Base-by-base conservation (phyloP, 2,888 invertebrate genomes). In the Perithous albicinctus region DNA sequence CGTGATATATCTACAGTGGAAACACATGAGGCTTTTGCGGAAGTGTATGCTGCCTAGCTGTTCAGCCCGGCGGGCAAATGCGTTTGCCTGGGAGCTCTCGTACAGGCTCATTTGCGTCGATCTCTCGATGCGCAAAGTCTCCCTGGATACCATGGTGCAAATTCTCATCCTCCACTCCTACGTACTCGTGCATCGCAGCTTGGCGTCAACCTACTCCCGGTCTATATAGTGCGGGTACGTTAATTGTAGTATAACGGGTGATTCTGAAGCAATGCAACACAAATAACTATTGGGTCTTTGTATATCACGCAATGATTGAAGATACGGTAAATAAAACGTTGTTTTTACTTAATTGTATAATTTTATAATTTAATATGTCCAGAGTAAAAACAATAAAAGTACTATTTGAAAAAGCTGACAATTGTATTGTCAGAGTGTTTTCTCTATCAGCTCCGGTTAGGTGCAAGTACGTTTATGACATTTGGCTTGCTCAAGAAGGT, bases 51-150 rank as follows among this genome's bases (percentile, higher is more conserved):
- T 26, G 54, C 26, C 8, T 23, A 8, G 32, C 43, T 64, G 51
- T 54, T 74, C 69, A 18, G 32, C 63, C 61, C 51, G 35, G 35
- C 43, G 54, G 41, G 74, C 69, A 63, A 74, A 69, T 15, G 78
- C 64, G 56, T 81, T 70, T 78, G 69, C 69, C 74, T 48, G 46
- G 48, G 59, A 69, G 69, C 54, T 43, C 72, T 69, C 69, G 59
- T 72, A 48, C 67, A 73, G 77, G 73, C 69, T 81, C 78, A 78
- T 81, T 81, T 81, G 64, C 43, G 51, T 29, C 46, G 63, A 78
- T 78, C 51, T 74, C 74, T 38, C 69, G 56, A 74, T 78, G 56
- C 74, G 29, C 73, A 69, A 64, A 73, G 72, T 63, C 41, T 43
- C 61, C 15, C 67, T 43, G 32, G 64, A 69, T 75, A 69, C 64